Base-by-base conservation (phyloP, 2,888 invertebrate species). In the Hoplodrina blanda region DNA sequence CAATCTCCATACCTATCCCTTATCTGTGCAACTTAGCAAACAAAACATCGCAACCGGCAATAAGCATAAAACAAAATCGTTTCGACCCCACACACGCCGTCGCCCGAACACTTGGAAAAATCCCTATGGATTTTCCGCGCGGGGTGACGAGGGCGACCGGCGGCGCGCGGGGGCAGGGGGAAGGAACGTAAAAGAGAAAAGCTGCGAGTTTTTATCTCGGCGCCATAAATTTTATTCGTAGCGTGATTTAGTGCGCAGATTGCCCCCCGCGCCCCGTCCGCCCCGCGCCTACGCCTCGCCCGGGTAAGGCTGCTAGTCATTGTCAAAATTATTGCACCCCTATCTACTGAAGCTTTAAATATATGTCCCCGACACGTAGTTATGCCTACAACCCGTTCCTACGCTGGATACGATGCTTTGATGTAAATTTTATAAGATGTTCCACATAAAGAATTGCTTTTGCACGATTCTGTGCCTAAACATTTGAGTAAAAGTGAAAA, bases 121-220 rank as follows among this genome's bases (percentile, higher is more conserved):
- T 95, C 95, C 96, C 95, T 95, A 95, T 94, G 95, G 95, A 95
- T 95, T 95, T 96, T 95, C 95, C 93, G 91, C 90, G 91, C 89
- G 91, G 92, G 90, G 90, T 80, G 87, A 84, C 82, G 86, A 83
- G 86, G 86, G 84, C 75, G 82, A 78, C 68, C 82, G 86, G 80
- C 79, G 80, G 86, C 80, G 82, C 71, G 86, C 80, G 82, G 84
- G 85, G 81, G 82, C 78, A 87, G 89, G 91, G 93, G 92, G 93
- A 94, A 95, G 94, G 95, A 95, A 95, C 95, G 95, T 96, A 96
- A 96, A 96, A 96, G 96, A 96, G 96, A 96, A 96, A 96, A 96
- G 96, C 96, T 96, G 96, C 96, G 96, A 96, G 96, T 96, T 96
- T 96, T 96, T 96, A 96, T 96, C 96, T 96, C 96, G 96, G 95